A percentile compares a stretch with the other conserved stretches of the same genome.
These are phyloP conservation scores for Ibidorhyncha struthersii DNA, from an alignment of 2,113 vertebrate genomes.

Conservation along the genomic window DNA sequence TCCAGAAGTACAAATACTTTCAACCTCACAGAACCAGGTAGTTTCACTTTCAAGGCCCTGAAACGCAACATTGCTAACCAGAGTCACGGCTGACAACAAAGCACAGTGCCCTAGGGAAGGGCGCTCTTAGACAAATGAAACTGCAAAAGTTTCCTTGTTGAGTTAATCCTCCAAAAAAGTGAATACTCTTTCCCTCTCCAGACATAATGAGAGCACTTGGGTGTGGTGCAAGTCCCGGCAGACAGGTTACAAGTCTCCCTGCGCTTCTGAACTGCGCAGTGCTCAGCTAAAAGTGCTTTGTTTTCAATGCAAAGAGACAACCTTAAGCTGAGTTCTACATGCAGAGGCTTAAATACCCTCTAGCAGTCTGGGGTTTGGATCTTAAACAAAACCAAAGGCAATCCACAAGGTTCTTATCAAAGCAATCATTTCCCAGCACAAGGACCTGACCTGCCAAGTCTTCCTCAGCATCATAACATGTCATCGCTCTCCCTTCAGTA, in stretches of 20 bases:
- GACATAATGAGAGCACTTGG: background rate
- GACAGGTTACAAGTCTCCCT: background rate
- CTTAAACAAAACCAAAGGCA: background rate
- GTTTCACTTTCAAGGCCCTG: background rate
- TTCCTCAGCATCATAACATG: slow-evolving; percentile 80
- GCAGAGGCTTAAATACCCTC: background rate
- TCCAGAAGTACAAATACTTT: background rate
- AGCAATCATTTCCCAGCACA: background rate
- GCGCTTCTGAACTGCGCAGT: background rate
- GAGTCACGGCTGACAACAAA: background rate
- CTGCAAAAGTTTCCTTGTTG: background rate
- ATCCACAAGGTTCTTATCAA: background rate
- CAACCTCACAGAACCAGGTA: background rate
- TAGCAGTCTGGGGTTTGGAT: background rate
- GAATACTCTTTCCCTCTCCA: background rate
- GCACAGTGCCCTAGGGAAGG: background rate
- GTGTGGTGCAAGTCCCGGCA: background rate
- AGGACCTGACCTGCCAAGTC: slow-evolving; percentile 19
- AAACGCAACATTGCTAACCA: background rate
- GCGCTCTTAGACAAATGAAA: background rate
- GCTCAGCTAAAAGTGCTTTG: background rate
- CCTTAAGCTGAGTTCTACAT: background rate
- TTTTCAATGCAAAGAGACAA: background rate
- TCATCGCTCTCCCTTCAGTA: slow-evolving; percentile 87
- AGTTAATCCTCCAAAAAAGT: background rate